Evolutionary conservation across 2,888 invertebrate genomes (phyloP).

Genomic region (Leptopilina myrica): DNA sequence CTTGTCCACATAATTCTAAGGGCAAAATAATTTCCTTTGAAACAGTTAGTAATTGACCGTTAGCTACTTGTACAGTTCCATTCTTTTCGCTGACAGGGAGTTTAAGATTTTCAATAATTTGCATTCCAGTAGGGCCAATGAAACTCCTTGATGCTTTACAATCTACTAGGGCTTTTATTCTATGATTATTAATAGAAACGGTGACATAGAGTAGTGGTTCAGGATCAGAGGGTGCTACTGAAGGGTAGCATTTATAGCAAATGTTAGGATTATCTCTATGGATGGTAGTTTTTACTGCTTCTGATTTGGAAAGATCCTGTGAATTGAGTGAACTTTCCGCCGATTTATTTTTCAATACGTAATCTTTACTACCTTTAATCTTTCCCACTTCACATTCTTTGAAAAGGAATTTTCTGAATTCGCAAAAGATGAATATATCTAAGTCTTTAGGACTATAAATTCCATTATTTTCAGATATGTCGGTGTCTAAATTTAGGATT

Average conservation of each 20-base stretch:
- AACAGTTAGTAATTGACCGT: not conserved
- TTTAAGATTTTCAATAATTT: not conserved
- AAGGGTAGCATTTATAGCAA: not conserved
- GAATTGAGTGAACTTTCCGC: not conserved
- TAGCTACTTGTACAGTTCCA: not conserved
- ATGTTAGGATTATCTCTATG: not conserved
- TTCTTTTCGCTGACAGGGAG: not conserved
- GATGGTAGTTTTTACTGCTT: not conserved
- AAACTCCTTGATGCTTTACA: not conserved
- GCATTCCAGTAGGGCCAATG: not conserved
- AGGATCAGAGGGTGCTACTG: not conserved
- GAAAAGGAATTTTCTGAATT: not conserved
- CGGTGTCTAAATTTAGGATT: too few species aligned
- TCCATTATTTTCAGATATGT: too few species aligned
- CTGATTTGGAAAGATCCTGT: too few species aligned
- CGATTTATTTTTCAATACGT: not conserved
- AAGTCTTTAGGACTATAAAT: too few species aligned
- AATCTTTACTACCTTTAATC: not conserved
- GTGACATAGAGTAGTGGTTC: not conserved
- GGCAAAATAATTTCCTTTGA: too few species aligned
- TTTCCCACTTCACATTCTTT: not conserved
- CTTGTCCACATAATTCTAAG: not conserved
- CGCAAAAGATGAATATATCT: too few species aligned
- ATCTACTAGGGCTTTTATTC: not conserved
- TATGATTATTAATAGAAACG: not conserved